Conservation (phyloP, 2,113 vertebrate species). For the Syngnathus scovelli region DNA sequence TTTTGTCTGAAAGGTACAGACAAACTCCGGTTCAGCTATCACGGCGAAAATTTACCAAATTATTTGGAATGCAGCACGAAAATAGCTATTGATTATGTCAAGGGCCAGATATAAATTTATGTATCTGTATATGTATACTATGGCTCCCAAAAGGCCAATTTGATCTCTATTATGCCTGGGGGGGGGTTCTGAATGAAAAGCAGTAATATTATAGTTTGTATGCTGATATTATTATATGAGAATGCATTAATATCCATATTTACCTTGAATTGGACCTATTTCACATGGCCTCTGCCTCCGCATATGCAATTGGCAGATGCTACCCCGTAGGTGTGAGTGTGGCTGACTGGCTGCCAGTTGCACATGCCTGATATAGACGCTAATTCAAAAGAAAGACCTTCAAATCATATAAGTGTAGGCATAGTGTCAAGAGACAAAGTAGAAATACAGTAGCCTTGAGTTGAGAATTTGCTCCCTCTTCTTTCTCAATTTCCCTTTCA, state of each 20-base stretch:
- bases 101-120: background rate
- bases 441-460: constrained; percentile 17
- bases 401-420: constrained; percentile 11
- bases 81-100: too few species aligned
- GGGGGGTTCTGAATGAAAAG: background rate
- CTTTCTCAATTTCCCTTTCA: constrained; percentile 14
- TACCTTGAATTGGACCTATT: background rate
- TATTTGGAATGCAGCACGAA: too few species aligned
- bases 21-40: too few species aligned
- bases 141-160: background rate
- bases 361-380: background rate
- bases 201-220: background rate
- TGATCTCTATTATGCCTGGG: background rate
- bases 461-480: constrained; percentile 13
- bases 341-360: background rate
- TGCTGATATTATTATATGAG: background rate
- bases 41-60: too few species aligned
- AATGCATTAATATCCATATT: background rate
- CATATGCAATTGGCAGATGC: background rate
- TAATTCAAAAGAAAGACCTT: constrained; percentile 1
- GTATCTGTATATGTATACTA: background rate
- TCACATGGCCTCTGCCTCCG: background rate
- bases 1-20: too few species aligned
- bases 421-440: background rate
- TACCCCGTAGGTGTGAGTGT: background rate